phyloP scores from a whole-genome alignment of 1,140 invertebrate genomes.

The Tetranychus urticae region DNA sequence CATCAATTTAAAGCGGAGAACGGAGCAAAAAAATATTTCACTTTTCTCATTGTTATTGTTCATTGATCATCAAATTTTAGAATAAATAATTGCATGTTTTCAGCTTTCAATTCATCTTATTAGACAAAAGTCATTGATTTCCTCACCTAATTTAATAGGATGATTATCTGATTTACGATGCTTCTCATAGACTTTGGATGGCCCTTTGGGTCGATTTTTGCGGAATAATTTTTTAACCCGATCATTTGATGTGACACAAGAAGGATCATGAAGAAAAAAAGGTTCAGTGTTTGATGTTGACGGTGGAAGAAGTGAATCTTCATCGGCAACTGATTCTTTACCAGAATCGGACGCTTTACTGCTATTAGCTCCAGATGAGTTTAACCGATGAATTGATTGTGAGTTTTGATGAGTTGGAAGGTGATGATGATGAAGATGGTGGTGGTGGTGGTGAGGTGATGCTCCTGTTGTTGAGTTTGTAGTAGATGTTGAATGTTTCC shows the following conservation, averaged over 20 bases:
- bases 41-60: too few relatives aligned
- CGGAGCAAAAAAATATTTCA: not conserved
- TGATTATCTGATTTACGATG: too few relatives aligned
- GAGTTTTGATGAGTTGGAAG: too few relatives aligned
- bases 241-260: slow-evolving; percentile 34
- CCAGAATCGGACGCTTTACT: slow-evolving; percentile 25
- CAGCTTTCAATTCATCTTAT: too few relatives aligned
- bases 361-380: not conserved
- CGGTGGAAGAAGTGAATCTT: slow-evolving; percentile 12
- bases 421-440: too few relatives aligned
- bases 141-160: not conserved
- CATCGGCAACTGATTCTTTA: slow-evolving; percentile 13
- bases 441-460: too few relatives aligned
- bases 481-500: too few relatives aligned
- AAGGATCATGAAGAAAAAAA: slow-evolving; percentile 54
- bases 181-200: too few relatives aligned
- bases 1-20: not conserved
- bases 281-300: slow-evolving; percentile 19
- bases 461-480: too few relatives aligned
- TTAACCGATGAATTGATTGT: not conserved
- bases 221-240: slow-evolving; percentile 49
- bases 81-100: too few relatives aligned
- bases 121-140: not conserved
- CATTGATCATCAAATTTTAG: too few relatives aligned
- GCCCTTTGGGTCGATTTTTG: not conserved